Evolutionary conservation across 1,140 invertebrate species (phyloP).

Genomic region (Cataglyphis hispanica): DNA sequence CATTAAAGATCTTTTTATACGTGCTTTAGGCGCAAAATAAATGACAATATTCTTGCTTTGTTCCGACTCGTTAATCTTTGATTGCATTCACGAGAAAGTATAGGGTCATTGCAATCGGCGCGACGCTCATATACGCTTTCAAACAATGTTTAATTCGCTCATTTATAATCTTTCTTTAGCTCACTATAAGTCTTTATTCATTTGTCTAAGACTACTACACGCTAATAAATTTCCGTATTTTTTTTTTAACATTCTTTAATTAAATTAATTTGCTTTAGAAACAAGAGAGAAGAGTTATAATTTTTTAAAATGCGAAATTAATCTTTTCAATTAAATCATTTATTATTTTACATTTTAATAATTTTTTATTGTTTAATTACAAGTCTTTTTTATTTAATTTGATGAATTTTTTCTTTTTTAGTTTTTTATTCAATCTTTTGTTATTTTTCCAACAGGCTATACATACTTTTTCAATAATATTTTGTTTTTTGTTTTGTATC

Average conservation of each 20-base stretch:
- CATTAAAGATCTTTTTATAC: slow-evolving; percentile 16
- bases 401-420: too few species aligned
- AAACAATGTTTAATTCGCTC: slow-evolving; percentile 19
- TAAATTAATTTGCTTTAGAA: not conserved
- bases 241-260: not conserved
- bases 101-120: not conserved
- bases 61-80: slow-evolving; percentile 32
- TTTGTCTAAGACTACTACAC: not conserved
- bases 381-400: not conserved
- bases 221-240: not conserved
- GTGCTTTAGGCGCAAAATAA: slow-evolving; percentile 12
- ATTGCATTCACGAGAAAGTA: slow-evolving; percentile 44
- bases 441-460: too few species aligned
- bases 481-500: not conserved
- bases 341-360: not conserved
- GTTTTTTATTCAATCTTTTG: too few species aligned
- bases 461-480: too few species aligned
- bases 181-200: not conserved
- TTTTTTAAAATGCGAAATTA: not conserved
- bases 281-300: too few species aligned
- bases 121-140: slow-evolving; percentile 24
- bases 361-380: not conserved
- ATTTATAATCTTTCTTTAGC: slow-evolving; percentile 11
- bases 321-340: not conserved
- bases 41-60: slow-evolving; percentile 27